A percentile compares a stretch with the other conserved stretches of the same genome.
Conservation (phyloP, 2,888 invertebrate genomes). For the Eustalomyia histrio region DNA sequence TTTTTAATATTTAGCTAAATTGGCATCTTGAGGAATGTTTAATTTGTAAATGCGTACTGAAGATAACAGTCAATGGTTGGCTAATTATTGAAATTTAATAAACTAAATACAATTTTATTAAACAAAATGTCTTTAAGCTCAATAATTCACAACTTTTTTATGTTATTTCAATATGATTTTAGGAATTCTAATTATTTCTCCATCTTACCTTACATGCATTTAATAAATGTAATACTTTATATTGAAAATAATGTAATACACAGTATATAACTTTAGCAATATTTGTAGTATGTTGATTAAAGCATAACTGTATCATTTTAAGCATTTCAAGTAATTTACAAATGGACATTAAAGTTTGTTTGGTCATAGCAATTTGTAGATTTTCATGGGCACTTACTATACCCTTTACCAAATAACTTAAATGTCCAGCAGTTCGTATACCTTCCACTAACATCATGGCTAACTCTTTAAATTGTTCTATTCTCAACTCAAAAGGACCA, state of each 20-base stretch:
- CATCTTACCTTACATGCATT: constrained; percentile 83
- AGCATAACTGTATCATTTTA: constrained; percentile 87
- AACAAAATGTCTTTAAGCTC: too few species aligned
- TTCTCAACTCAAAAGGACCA: constrained; percentile 80
- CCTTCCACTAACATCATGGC: constrained; percentile 80
- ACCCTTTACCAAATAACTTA: constrained; percentile 82
- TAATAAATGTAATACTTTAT: constrained; percentile 86
- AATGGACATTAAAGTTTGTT: constrained; percentile 86
- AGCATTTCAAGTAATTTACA: constrained; percentile 91
- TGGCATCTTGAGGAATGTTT: too few species aligned
- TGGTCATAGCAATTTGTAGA: constrained; percentile 88
- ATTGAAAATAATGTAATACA: constrained; percentile 89
- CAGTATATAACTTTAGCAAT: constrained; percentile 87
- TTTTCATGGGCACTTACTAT: constrained; percentile 86
- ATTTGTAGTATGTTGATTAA: constrained; percentile 84
- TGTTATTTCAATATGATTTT: background rate
- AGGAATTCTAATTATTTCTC: too few species aligned
- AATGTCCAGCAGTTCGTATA: constrained; percentile 84
- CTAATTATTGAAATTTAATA: too few species aligned
- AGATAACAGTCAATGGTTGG: too few species aligned
- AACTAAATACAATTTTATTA: too few species aligned
- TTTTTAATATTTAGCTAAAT: too few species aligned
- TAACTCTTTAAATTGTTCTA: constrained; percentile 81
- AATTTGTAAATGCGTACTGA: too few species aligned
- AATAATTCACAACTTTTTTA: background rate